phyloP scores from a whole-genome alignment of 2,888 invertebrate genomes.

The Rugalucina vietnamica region DNA sequence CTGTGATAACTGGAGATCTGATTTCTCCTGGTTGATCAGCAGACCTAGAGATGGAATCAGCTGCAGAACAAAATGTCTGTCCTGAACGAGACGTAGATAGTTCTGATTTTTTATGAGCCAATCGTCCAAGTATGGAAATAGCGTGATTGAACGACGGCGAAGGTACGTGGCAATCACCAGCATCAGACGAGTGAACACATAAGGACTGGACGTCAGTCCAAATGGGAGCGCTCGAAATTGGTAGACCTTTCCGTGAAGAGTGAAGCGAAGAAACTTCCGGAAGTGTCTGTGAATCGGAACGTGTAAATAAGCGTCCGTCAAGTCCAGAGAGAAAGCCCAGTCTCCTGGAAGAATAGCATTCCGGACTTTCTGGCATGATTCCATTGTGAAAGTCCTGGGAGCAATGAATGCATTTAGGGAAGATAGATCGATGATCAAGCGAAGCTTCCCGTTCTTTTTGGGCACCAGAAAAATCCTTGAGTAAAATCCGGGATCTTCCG shows the following conservation, averaged over 20 bases:
- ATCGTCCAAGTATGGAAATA: constrained; percentile 1
- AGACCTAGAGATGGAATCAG: background rate
- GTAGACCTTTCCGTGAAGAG: background rate
- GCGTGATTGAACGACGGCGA: background rate
- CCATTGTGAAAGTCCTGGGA: background rate
- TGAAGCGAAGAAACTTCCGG: too few species aligned
- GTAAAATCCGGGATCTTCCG: constrained; percentile 3
- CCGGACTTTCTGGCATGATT: background rate
- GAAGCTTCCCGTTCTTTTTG: constrained; percentile 10
- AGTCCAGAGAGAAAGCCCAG: background rate
- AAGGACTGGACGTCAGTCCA: background rate
- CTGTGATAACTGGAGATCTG: constrained; percentile 33
- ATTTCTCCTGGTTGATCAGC: constrained; percentile 19
- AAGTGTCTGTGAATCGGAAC: background rate
- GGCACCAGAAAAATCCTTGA: constrained; percentile 5
- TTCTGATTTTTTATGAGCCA: background rate
- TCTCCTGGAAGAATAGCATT: background rate
- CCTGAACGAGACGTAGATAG: background rate
- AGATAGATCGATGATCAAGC: background rate
- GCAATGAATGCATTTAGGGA: background rate
- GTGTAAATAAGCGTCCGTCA: constrained; percentile 2
- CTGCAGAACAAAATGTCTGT: background rate
- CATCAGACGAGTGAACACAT: background rate
- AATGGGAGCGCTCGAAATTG: constrained; percentile 3
- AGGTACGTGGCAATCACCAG: background rate